Conservation (phyloP, 92 coral and sea anemone species). For the Phenganax subtilis region DNA sequence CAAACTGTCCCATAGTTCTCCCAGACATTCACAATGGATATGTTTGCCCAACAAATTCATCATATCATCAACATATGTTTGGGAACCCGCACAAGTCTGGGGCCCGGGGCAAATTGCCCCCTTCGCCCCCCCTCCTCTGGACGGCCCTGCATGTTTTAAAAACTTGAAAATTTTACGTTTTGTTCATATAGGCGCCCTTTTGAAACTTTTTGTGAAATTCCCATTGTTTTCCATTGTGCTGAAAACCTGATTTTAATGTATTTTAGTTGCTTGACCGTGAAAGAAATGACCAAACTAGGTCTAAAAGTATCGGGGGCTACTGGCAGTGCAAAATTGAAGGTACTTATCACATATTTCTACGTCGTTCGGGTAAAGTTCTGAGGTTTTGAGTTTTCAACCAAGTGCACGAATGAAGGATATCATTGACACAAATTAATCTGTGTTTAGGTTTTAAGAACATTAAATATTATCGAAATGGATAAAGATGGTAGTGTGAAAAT, state of each 20-base stretch:
- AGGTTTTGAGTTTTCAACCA: neutral
- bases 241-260: neutral
- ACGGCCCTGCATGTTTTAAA: too few species aligned
- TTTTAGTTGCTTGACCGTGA: constrained; percentile 61
- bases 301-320: constrained; percentile 84
- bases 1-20: too few species aligned
- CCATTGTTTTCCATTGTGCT: neutral
- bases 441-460: constrained; percentile 72
- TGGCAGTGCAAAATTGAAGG: constrained; percentile 93
- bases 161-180: neutral
- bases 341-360: neutral
- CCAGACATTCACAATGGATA: too few species aligned
- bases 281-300: constrained; percentile 81
- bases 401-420: neutral
- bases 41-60: too few species aligned
- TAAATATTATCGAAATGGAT: constrained; percentile 71
- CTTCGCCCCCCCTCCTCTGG: too few species aligned
- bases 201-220: neutral
- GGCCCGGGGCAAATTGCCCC: too few species aligned
- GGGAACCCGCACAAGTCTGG: too few species aligned
- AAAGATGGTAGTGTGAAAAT: constrained; percentile 83
- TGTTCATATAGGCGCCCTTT: neutral
- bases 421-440: neutral
- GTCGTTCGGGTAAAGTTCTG: neutral
- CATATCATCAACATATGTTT: too few species aligned